Evolutionary conservation across 2,113 vertebrate genomes (phyloP).

Genomic region (Gracilinanus agilis): DNA sequence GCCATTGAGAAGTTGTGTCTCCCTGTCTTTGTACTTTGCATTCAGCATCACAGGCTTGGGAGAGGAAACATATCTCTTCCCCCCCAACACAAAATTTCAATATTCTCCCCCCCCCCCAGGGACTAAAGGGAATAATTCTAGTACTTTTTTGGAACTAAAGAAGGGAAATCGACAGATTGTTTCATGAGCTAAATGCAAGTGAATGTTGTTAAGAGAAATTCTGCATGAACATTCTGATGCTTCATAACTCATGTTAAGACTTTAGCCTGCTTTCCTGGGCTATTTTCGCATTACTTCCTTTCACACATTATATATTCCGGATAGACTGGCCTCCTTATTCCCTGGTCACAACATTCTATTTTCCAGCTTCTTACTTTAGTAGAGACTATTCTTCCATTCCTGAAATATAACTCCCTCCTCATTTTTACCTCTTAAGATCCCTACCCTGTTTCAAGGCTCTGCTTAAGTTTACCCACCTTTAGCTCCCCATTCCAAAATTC

Average conservation of each 20-base stretch:
- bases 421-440: neutral
- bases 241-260: neutral
- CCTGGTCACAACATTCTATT: neutral
- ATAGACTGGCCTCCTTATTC: neutral
- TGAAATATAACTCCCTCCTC: neutral
- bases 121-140: neutral
- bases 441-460: neutral
- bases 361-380: neutral
- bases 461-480: neutral
- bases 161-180: neutral
- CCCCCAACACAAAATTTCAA: too few relatives aligned
- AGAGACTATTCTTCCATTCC: neutral
- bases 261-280: neutral
- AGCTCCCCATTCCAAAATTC: neutral
- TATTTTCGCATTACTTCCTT: neutral
- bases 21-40: neutral
- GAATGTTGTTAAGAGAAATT: constrained; percentile 24
- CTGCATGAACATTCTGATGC: neutral
- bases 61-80: too few relatives aligned
- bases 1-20: neutral
- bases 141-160: neutral
- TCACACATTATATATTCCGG: neutral
- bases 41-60: neutral
- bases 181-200: neutral
- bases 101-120: too few relatives aligned